Conservation (phyloP, 2,888 invertebrate species). For the Ischnus inquisitorius region DNA sequence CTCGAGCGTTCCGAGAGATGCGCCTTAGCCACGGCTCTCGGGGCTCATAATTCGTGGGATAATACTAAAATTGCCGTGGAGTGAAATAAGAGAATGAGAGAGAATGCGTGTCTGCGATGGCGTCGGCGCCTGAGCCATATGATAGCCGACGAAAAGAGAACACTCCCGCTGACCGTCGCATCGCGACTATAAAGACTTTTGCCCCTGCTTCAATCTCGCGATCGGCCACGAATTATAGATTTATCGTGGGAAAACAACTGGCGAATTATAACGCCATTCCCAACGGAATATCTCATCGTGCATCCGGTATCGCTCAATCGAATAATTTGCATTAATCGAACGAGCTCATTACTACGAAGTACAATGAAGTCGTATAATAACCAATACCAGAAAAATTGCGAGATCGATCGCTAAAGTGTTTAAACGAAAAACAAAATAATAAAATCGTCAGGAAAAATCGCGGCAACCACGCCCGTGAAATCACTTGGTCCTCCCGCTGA, state of each 20-base stretch:
- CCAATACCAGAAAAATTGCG: conserved; percentile 3
- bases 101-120: conserved; percentile 71
- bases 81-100: conserved; percentile 80
- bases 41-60: conserved; percentile 81
- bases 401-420: conserved; percentile 46
- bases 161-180: conserved; percentile 36
- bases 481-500: conserved; percentile 43
- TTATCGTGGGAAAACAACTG: conserved; percentile 64
- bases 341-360: neutral
- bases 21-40: conserved; percentile 58
- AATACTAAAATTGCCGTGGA: conserved; percentile 83
- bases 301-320: conserved; percentile 23
- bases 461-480: conserved; percentile 46
- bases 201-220: neutral
- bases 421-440: conserved; percentile 17
- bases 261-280: conserved; percentile 42
- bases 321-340: conserved; percentile 27
- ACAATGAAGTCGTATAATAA: neutral
- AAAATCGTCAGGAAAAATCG: conserved; percentile 45
- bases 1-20: conserved; percentile 51
- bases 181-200: conserved; percentile 41
- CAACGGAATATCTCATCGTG: conserved; percentile 17
- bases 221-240: conserved; percentile 53
- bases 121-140: conserved; percentile 63
- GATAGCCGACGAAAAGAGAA: conserved; percentile 31